Evolutionary conservation across 2,888 invertebrate species (phyloP), one percentile per base, ranked within the genome.

Genomic region (Drosophila macrospina): DNA sequence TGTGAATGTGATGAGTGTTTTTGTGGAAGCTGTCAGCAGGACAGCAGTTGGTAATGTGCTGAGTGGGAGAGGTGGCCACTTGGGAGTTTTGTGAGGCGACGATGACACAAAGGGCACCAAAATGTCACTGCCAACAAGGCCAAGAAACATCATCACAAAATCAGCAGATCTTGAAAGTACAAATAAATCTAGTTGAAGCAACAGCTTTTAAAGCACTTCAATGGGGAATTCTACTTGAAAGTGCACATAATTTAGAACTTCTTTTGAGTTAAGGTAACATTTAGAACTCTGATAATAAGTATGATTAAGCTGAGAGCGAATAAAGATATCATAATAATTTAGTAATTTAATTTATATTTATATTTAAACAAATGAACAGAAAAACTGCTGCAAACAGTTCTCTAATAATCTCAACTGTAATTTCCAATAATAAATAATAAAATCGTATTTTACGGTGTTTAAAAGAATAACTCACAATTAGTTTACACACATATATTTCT

Each of bases 51-150:
- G 20, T 20, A 20, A 20, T 3, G 20, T 3, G 20, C 3, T 20
- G 20, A 44, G 42, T 47, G 30, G 44, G 51, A 39, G 51, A 16
- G 52, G 13, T 48, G 37, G 54, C 67, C 74, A 74, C 74, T 77
- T 63, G 74, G 78, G 74, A 74, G 55, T 56, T 76, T 60, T 54
- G 16, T 66, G 65, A 42, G 41, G 44, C 56, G 56, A 65, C 66
- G 66, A 71, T 66, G 77, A 64, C 76, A 42, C 54, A 69, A 50
- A 45, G 48, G 32, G 48, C 52, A 36, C 15, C 32, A 44, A 60
- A 13, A 39, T 41, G 39, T 50, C 44, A 62, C 39, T 55, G 50
- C 37, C 50, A 44, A 60, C 44, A 52, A 54, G 20, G 42, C 16
- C 10, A 11, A 37, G 44, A 8, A 20, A 34, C 42, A 44, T 26